Conservation (phyloP, 92 coral and sea anemone genomes). For the Zoanthus solanderi region DNA sequence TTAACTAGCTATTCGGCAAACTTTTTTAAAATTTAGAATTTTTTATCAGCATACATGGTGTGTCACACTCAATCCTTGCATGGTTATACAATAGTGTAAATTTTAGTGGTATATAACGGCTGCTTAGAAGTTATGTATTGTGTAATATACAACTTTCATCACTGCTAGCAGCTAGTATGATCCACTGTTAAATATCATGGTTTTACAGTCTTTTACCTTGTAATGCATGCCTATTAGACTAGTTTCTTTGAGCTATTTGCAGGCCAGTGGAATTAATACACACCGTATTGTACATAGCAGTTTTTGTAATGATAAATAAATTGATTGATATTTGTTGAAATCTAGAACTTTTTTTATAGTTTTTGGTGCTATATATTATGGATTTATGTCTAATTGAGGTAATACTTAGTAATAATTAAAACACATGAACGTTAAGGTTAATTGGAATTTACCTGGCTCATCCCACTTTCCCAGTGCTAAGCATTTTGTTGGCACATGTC, state of each 20-base stretch:
- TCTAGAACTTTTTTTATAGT: too few relatives aligned
- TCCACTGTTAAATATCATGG: not conserved
- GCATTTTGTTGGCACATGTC: slow-evolving; percentile 54
- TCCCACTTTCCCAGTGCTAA: slow-evolving; percentile 51
- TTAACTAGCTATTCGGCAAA: not conserved
- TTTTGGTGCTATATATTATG: not conserved
- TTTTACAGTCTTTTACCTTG: not conserved
- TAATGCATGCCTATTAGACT: not conserved
- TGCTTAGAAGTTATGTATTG: not conserved
- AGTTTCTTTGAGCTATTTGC: not conserved
- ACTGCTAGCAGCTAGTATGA: not conserved
- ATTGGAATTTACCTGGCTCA: slow-evolving; percentile 41
- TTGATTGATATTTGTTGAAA: not conserved
- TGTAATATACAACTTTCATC: not conserved
- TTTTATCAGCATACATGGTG: not conserved
- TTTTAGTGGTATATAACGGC: not conserved
- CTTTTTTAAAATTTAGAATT: not conserved
- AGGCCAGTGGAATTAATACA: not conserved
- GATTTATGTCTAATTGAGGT: not conserved
- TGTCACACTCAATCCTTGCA: not conserved
- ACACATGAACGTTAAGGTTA: not conserved
- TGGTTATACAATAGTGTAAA: not conserved
- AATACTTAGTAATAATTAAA: not conserved
- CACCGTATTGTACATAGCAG: not conserved
- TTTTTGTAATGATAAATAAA: not conserved